phyloP scores from a whole-genome alignment of 2,797 vertebrate genomes.

The Tokudaia tokunoshimensis region DNA sequence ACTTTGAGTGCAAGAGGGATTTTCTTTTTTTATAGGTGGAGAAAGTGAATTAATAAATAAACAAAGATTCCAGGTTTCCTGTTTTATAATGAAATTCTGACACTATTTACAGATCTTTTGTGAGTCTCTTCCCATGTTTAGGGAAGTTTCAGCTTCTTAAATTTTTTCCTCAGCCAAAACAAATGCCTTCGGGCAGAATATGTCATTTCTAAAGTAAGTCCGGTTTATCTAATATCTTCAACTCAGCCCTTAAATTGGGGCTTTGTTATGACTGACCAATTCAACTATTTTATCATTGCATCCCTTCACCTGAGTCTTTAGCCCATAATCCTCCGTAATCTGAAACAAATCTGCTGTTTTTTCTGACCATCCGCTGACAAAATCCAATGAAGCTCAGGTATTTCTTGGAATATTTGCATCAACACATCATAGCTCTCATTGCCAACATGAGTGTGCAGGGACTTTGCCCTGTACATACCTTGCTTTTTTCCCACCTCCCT shows the following conservation, averaged over 20 bases:
- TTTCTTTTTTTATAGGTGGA: neutral
- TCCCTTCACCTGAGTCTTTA: slow-evolving; percentile 70
- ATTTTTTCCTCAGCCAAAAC: slow-evolving; percentile 37
- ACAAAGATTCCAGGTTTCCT: slow-evolving; percentile 12
- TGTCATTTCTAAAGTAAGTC: slow-evolving; percentile 61
- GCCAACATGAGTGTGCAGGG: slow-evolving; percentile 46
- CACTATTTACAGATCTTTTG: neutral
- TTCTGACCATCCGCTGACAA: slow-evolving; percentile 66
- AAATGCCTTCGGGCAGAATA: slow-evolving; percentile 25
- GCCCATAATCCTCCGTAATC: slow-evolving; percentile 71
- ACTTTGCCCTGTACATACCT: slow-evolving; percentile 61
- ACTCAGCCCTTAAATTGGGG: slow-evolving; percentile 51
- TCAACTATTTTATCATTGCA: slow-evolving; percentile 65
- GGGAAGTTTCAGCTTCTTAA: neutral
- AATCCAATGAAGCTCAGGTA: slow-evolving; percentile 77
- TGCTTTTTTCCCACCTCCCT: slow-evolving; percentile 16
- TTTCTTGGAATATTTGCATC: slow-evolving; percentile 74
- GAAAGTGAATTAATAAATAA: slow-evolving; percentile 55
- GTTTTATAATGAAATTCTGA: slow-evolving; percentile 62
- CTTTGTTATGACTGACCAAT: slow-evolving; percentile 73
- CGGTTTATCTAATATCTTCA: slow-evolving; percentile 76
- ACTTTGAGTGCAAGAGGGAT: slow-evolving; percentile 48
- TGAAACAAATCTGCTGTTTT: slow-evolving; percentile 54
- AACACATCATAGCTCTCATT: slow-evolving; percentile 56
- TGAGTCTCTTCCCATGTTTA: slow-evolving; percentile 29